phyloP scores from a whole-genome alignment of 2,113 vertebrate genomes.

The Barbus barbus region DNA sequence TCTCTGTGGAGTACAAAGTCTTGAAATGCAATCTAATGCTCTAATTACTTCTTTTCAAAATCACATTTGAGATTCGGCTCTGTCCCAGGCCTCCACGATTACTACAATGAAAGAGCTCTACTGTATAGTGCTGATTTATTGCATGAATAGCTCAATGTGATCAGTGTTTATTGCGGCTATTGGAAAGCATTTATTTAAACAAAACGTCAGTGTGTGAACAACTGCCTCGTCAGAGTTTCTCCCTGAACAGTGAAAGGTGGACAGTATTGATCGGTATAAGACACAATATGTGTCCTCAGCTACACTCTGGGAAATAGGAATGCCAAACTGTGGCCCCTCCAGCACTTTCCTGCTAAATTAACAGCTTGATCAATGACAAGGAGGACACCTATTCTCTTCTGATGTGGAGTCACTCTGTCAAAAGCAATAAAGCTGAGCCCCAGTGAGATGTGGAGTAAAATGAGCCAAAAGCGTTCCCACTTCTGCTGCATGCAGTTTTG shows the following conservation, averaged over 20 bases:
- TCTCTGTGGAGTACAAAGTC: conserved; percentile 3
- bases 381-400: conserved; percentile 37
- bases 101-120: conserved; percentile 52
- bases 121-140: conserved; percentile 51
- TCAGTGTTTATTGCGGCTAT: conserved; percentile 48
- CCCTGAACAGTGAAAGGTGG: conserved; percentile 1
- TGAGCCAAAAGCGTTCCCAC: neutral
- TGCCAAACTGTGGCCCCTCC: conserved; percentile 30
- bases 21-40: conserved; percentile 24
- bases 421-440: neutral
- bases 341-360: conserved; percentile 43
- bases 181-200: conserved; percentile 49
- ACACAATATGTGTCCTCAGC: conserved; percentile 42
- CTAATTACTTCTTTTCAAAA: conserved; percentile 37
- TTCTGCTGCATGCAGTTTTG: neutral
- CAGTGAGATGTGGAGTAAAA: conserved; percentile 19
- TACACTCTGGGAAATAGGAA: conserved; percentile 37
- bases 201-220: conserved; percentile 47
- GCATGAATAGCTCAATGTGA: conserved; percentile 31
- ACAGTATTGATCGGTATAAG: conserved; percentile 33
- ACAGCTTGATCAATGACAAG: conserved; percentile 53
- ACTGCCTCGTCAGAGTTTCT: conserved; percentile 45
- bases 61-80: conserved; percentile 6
- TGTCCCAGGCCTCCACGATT: neutral
- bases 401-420: conserved; percentile 21